Conservation (phyloP, 2,797 vertebrate species). For the Takifugu rubripes region DNA sequence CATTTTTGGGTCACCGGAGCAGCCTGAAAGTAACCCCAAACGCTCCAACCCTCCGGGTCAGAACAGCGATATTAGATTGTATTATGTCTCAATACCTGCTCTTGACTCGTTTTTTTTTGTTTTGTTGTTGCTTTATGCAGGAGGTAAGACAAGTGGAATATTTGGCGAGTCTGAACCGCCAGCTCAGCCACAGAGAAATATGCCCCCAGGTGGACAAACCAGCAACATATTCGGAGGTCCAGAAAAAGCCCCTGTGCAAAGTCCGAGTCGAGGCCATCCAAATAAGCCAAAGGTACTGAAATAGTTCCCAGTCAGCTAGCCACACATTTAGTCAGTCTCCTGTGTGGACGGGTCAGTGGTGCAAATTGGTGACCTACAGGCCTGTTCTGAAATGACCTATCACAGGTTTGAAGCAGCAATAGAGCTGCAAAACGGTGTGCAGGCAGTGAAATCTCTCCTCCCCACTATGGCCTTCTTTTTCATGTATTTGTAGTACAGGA, state of each 20-base stretch:
- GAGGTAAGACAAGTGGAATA: conserved; percentile 94
- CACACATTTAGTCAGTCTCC: not conserved
- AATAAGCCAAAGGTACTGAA: conserved; percentile 91
- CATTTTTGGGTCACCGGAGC: conserved; percentile 83
- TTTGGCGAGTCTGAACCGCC: conserved; percentile 77
- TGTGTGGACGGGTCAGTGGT: not conserved
- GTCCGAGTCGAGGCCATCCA: conserved; percentile 76
- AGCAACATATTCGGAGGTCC: conserved; percentile 84
- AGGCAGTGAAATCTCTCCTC: too few species aligned
- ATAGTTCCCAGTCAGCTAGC: not conserved
- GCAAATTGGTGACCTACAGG: too few species aligned
- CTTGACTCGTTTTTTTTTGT: not conserved
- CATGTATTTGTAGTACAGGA: too few species aligned
- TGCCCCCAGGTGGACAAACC: conserved; percentile 77
- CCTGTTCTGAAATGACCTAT: too few species aligned
- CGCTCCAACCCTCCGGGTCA: conserved; percentile 93
- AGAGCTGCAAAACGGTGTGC: too few species aligned
- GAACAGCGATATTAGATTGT: conserved; percentile 4
- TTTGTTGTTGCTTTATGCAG: conserved; percentile 60
- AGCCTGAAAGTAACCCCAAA: conserved; percentile 75
- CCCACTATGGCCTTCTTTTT: too few species aligned
- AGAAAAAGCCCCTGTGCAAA: conserved; percentile 50
- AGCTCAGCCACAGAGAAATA: conserved; percentile 66
- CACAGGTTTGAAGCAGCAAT: too few species aligned
- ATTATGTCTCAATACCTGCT: not conserved